Conservation (phyloP, 2,113 vertebrate species). For the Rhynchomys soricoides region DNA sequence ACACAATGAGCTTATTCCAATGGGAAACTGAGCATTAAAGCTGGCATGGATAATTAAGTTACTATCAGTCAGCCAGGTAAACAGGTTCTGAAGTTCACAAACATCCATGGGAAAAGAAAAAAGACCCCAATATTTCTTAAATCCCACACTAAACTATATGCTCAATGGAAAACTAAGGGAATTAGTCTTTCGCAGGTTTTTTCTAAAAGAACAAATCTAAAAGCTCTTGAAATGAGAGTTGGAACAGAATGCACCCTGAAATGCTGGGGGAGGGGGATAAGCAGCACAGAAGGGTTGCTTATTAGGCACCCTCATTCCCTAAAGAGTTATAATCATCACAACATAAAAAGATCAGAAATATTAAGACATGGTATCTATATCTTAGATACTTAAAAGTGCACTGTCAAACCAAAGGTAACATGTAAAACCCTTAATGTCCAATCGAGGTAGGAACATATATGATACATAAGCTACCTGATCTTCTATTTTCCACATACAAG, state of each 20-base stretch:
- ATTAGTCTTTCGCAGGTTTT: neutral
- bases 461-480: neutral
- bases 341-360: neutral
- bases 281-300: neutral
- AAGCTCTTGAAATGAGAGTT: conserved; percentile 9
- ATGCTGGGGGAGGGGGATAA: neutral
- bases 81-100: neutral
- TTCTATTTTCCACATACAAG: neutral
- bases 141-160: neutral
- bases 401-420: conserved; percentile 1
- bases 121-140: neutral
- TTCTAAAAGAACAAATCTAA: neutral
- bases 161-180: neutral
- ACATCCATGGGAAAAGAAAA: neutral
- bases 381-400: conserved; percentile 2
- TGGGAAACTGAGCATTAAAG: neutral
- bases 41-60: neutral
- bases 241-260: neutral
- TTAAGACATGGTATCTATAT: neutral
- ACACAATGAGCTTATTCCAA: neutral
- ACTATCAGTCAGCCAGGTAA: neutral
- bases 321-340: neutral
- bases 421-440: neutral
- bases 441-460: neutral
- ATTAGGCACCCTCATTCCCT: neutral